phyloP scores from a whole-genome alignment of 2,888 invertebrate genomes.

The Helleia helle region DNA sequence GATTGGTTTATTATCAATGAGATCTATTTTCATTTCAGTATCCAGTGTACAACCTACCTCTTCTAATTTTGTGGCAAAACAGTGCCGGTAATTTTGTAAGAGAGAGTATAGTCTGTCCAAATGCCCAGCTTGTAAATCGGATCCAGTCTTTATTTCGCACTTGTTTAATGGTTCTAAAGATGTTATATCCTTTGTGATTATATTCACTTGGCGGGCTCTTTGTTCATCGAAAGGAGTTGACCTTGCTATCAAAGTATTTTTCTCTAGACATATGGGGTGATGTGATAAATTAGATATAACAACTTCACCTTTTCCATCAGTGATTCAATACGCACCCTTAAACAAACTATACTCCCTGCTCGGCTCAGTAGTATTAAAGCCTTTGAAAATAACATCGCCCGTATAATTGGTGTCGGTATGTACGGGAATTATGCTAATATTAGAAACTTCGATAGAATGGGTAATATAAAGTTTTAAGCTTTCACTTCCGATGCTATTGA shows the following conservation, averaged over 20 bases:
- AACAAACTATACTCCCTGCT: constrained; percentile 15
- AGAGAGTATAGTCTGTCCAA: background rate
- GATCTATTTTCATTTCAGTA: constrained; percentile 3
- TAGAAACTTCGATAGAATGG: background rate
- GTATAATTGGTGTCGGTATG: constrained; percentile 11
- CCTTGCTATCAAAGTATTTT: background rate
- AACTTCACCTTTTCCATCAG: constrained; percentile 13
- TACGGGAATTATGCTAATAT: background rate
- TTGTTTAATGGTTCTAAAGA: background rate
- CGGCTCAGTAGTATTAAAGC: constrained; percentile 13
- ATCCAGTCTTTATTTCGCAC: background rate
- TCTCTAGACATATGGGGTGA: background rate
- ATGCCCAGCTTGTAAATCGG: background rate
- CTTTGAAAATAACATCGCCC: constrained; percentile 18
- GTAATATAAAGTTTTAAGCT: background rate
- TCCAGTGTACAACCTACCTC: background rate
- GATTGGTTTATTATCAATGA: background rate
- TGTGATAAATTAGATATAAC: constrained; percentile 9
- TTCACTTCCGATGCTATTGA: constrained; percentile 4
- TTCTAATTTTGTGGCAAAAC: constrained; percentile 2
- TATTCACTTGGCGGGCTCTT: background rate
- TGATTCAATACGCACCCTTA: constrained; percentile 15
- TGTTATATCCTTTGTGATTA: background rate
- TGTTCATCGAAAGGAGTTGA: background rate
- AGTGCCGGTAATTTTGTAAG: constrained; percentile 2